Evolutionary conservation across 2,888 invertebrate genomes (phyloP).

Genomic region (Mimumesa dahlbomi): DNA sequence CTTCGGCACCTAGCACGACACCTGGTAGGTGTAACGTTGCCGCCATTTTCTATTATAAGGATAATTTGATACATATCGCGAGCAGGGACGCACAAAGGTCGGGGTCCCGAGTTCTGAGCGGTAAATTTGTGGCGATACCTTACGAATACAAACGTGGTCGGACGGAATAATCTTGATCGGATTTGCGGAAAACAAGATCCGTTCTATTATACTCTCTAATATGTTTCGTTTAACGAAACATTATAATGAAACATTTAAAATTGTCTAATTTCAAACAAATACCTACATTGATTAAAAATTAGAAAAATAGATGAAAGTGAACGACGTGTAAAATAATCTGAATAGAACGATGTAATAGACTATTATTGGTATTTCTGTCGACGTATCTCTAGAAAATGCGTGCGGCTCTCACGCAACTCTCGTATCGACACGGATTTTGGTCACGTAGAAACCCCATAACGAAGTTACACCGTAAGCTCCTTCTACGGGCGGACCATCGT

Average conservation of each 20-base stretch:
- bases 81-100: conserved; percentile 48
- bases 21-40: conserved; percentile 80
- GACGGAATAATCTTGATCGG: conserved; percentile 33
- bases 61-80: conserved; percentile 80
- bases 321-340: too few species aligned
- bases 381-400: conserved; percentile 18
- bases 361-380: neutral
- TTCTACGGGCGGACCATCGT: conserved; percentile 63
- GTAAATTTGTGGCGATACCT: conserved; percentile 32
- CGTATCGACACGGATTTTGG: conserved; percentile 68
- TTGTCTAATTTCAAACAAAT: too few species aligned
- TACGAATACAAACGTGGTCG: conserved; percentile 11
- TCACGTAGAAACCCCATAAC: conserved; percentile 76
- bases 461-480: conserved; percentile 69
- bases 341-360: neutral
- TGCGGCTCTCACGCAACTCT: conserved; percentile 21
- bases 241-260: too few species aligned
- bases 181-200: too few species aligned
- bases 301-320: too few species aligned
- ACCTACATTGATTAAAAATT: too few species aligned
- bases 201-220: too few species aligned
- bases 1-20: conserved; percentile 70
- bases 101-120: conserved; percentile 26
- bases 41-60: conserved; percentile 79
- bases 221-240: too few species aligned